Percentiles rank a stretch among this genome's conserved stretches.
phyloP scores from a whole-genome alignment of 2,888 invertebrate genomes.

The Chymomyza amoena region DNA sequence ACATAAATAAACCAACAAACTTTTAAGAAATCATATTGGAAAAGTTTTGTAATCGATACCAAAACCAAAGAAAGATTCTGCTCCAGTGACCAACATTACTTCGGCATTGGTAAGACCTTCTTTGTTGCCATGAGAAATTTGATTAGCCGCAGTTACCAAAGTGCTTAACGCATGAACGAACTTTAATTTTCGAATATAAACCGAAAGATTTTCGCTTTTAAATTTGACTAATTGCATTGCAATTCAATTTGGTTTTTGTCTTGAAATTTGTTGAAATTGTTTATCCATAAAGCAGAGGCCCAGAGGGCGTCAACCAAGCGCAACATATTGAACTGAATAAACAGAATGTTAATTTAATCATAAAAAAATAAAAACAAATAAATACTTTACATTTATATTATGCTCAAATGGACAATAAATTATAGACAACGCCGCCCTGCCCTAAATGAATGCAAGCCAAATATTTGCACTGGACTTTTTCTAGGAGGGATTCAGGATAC shows the following conservation, averaged over 20 bases:
- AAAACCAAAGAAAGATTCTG: not conserved
- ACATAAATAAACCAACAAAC: not conserved
- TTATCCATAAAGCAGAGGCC: constrained; percentile 1
- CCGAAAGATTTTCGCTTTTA: constrained; percentile 31
- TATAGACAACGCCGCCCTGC: not conserved
- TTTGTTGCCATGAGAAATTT: not conserved
- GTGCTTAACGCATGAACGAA: not conserved
- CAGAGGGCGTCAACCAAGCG: constrained; percentile 45
- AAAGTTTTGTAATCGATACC: not conserved
- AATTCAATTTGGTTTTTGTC: not conserved
- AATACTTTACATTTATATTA: constrained; percentile 10
- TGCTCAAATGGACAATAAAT: constrained; percentile 38
- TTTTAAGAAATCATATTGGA: not conserved
- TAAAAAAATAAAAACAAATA: constrained; percentile 46
- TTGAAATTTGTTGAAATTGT: not conserved
- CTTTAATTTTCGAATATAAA: not conserved
- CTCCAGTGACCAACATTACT: not conserved
- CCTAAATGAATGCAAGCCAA: not conserved
- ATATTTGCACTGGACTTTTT: not conserved
- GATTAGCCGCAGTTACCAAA: not conserved
- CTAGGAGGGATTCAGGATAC: not conserved
- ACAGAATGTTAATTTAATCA: constrained; percentile 65
- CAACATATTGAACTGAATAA: constrained; percentile 50
- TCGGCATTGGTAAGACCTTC: not conserved
- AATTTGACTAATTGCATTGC: constrained; percentile 40